A percentile compares a stretch with the other conserved stretches of the same genome.
phyloP scores from a whole-genome alignment of 2,797 vertebrate genomes.

The Chromis chromis region DNA sequence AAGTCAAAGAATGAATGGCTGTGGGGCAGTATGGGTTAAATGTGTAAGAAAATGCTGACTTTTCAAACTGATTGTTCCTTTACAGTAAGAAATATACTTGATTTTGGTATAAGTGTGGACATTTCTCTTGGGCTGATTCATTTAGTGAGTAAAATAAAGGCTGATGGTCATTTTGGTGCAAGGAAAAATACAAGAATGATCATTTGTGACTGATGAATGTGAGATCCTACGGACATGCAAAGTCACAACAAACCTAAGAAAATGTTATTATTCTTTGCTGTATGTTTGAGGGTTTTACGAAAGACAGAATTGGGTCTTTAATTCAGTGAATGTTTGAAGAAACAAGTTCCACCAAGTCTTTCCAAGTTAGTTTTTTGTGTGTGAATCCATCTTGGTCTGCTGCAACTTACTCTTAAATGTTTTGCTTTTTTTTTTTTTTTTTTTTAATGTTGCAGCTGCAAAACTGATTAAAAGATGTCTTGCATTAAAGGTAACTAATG shows the following conservation, averaged over 20 bases:
- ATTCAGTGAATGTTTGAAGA: neutral
- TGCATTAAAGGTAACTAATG: constrained; percentile 20
- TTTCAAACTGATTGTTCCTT: neutral
- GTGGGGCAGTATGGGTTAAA: neutral
- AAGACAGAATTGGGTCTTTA: neutral
- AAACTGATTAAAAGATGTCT: neutral
- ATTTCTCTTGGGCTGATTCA: neutral
- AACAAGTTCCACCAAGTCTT: constrained; percentile 8
- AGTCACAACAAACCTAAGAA: neutral
- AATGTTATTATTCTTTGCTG: neutral
- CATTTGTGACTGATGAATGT: too few relatives aligned
- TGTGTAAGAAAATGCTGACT: neutral
- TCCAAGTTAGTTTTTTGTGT: neutral
- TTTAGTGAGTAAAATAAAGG: too few relatives aligned
- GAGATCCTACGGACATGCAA: neutral
- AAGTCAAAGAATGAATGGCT: neutral
- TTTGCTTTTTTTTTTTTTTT: too few relatives aligned
- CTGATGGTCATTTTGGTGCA: too few relatives aligned
- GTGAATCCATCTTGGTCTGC: neutral
- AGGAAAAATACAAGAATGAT: too few relatives aligned
- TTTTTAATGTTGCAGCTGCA: neutral
- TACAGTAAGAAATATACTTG: neutral
- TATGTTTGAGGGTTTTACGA: neutral
- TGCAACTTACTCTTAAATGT: neutral
- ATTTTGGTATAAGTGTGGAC: too few relatives aligned